phyloP scores from a whole-genome alignment of 2,888 invertebrate genomes.

The Hemaris fuciformis region DNA sequence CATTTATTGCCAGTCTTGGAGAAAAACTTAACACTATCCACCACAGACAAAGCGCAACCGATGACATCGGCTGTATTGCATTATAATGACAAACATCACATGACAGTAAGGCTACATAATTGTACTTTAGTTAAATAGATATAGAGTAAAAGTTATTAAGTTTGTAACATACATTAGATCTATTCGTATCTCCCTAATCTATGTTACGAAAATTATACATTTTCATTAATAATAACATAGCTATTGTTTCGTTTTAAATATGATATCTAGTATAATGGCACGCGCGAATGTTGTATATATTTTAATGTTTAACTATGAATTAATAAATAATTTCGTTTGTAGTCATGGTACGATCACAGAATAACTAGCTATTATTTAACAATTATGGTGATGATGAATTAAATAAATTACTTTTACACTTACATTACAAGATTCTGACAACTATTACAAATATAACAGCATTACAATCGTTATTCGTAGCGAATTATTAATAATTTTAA shows the following conservation, averaged over 20 bases:
- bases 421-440: background rate
- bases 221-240: background rate
- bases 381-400: background rate
- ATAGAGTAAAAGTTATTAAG: background rate
- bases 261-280: constrained; percentile 64
- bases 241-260: constrained; percentile 18
- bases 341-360: constrained; percentile 19
- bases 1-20: constrained; percentile 54
- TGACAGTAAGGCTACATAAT: constrained; percentile 67
- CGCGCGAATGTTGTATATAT: constrained; percentile 37
- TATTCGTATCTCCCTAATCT: constrained; percentile 38
- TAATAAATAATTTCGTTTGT: background rate
- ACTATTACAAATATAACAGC: constrained; percentile 18
- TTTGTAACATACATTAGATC: constrained; percentile 46
- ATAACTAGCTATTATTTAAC: constrained; percentile 24
- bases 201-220: constrained; percentile 11
- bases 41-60: constrained; percentile 29
- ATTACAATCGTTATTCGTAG: background rate
- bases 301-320: background rate
- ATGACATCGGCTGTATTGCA: constrained; percentile 30
- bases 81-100: constrained; percentile 35
- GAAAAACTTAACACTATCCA: constrained; percentile 47
- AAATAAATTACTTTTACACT: background rate
- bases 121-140: constrained; percentile 42
- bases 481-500: background rate